These are phyloP conservation scores for Oncorhynchus nerka DNA, from an alignment of 2,113 vertebrate genomes.

Conservation along the genomic window DNA sequence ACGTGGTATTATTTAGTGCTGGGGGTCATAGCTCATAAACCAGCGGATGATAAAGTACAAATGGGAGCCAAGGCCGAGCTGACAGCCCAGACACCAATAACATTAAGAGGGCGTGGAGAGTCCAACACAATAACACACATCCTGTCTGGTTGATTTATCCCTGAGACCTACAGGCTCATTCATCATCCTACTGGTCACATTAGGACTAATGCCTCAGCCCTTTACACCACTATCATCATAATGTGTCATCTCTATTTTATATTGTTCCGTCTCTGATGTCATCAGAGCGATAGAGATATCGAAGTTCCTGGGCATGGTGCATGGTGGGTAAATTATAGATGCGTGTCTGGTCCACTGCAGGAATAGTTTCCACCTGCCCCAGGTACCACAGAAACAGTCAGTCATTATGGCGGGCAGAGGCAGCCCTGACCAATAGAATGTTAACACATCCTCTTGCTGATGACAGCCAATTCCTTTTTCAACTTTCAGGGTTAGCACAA, in stretches of 20 bases:
- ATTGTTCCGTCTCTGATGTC: too few species aligned
- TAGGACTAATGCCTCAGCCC: not conserved
- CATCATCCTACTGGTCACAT: not conserved
- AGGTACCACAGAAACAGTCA: too few species aligned
- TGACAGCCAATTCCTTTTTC: not conserved
- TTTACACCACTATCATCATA: too few species aligned
- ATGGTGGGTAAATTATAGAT: too few species aligned
- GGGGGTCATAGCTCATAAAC: not conserved
- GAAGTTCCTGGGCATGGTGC: too few species aligned
- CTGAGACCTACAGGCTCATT: not conserved
- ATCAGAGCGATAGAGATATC: too few species aligned
- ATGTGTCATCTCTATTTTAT: too few species aligned
- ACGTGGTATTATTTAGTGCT: not conserved
- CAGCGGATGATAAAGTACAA: not conserved
- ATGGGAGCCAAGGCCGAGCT: not conserved
- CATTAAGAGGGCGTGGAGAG: not conserved
- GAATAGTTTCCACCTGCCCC: too few species aligned
- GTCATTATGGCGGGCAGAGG: too few species aligned
- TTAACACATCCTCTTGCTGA: not conserved
- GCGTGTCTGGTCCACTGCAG: too few species aligned
- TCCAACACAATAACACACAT: too few species aligned
- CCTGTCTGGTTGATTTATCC: not conserved
- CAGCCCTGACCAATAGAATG: not conserved
- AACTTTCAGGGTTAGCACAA: not conserved
- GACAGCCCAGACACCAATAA: not conserved